These are phyloP conservation scores for Aricia agestis DNA, from an alignment of 1,140 invertebrate species.

Conservation along the genomic window DNA sequence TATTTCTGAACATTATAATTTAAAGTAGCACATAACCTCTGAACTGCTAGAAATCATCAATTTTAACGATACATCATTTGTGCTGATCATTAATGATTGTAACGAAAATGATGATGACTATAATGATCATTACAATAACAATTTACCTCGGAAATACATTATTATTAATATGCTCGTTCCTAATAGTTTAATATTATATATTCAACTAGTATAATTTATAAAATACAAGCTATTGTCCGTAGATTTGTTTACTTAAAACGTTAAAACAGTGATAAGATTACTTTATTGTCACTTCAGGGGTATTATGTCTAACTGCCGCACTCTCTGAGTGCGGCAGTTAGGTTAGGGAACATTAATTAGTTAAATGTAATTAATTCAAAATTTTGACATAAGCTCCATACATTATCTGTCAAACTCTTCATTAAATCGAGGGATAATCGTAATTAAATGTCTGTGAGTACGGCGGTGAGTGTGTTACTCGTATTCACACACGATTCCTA, in stretches of 20 bases:
- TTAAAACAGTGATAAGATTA: too few relatives aligned
- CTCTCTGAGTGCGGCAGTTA: too few relatives aligned
- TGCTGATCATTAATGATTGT: conserved; percentile 10
- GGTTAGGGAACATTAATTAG: too few relatives aligned
- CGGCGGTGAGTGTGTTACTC: too few relatives aligned
- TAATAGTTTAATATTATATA: not conserved
- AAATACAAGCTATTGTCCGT: not conserved
- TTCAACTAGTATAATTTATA: not conserved
- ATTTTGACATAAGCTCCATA: too few relatives aligned
- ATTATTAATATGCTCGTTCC: not conserved
- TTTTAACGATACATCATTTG: conserved; percentile 3
- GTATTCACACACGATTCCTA: too few relatives aligned
- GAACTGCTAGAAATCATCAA: not conserved
- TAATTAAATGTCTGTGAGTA: too few relatives aligned
- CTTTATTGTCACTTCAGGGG: too few relatives aligned
- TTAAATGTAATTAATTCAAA: too few relatives aligned
- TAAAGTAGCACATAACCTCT: not conserved
- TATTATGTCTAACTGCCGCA: too few relatives aligned
- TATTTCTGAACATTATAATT: not conserved
- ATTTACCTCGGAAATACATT: not conserved
- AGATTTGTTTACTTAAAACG: not conserved
- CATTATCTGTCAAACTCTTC: too few relatives aligned
- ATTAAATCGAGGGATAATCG: too few relatives aligned
- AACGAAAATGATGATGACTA: conserved; percentile 15
- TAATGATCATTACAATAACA: not conserved